Base-by-base conservation (phyloP, 92 coral and sea anemone genomes). In the Galaxea fascicularis region DNA sequence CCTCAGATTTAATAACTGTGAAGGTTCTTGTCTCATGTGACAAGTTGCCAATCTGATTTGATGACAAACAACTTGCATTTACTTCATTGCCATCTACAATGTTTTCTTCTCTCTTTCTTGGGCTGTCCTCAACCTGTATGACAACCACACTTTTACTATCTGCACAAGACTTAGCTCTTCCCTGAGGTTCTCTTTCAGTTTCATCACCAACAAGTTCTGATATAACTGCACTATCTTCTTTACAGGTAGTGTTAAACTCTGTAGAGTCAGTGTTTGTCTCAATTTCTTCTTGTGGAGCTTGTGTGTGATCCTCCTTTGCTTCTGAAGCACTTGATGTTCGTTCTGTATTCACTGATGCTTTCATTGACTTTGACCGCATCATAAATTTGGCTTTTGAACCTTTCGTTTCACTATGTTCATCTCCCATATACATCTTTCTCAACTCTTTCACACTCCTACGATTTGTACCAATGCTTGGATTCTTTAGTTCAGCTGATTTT, bases 371-470 rank as follows among this genome's bases (percentile, higher is more conserved):
- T 31, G 77, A 81, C 18, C 69, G 25, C 25, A 57, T 58, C 17
- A 30, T 10, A 17, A 57, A 35, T 68, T 53, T 81, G 27, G 26
- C 85, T 16, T 54, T 39, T 9, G 46, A 62, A 39, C 41, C 69
- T 26, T 81, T 81, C 12, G 44, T 25, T 30, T 70, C 69, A 58
- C 59, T 21, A 13, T 46, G 20, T 6, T 46, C 68, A 56, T 31
- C 17, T 35, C 54, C 80, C 87, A 83, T 83, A 65, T 83, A 83
- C 87, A 73, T 83, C 29, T 62, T 75, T 39, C 80, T 26, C 30
- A 83, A 63, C 73, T 83, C 80, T 21, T 83, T 83, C 13, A 83
- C 81, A 74, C 87, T 83, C 27, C 74, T 47, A 6, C 87, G 80
- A 51, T 31, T 72, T 0, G 56, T 49, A 22, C 89, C 65, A 64